Evolutionary conservation across 2,797 vertebrate genomes (phyloP).

Genomic region (Sebastes dallii): DNA sequence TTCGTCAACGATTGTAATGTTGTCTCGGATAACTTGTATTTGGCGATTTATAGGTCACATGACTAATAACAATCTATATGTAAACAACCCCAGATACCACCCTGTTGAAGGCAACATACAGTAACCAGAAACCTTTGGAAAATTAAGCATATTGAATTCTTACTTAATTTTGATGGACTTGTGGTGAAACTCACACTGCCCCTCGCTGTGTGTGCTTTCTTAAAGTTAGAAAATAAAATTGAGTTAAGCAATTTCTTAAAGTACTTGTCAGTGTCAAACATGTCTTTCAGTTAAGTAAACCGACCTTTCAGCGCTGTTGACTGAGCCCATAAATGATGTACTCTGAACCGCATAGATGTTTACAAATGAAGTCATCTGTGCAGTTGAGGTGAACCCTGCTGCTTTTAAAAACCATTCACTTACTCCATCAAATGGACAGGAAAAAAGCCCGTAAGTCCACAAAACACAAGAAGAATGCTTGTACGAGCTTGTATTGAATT

Average conservation of each 20-base stretch:
- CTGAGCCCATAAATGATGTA: conserved; percentile 43
- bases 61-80: neutral
- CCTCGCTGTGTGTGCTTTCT: neutral
- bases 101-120: neutral
- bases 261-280: conserved; percentile 33
- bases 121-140: neutral
- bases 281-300: conserved; percentile 39
- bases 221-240: conserved; percentile 3
- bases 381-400: conserved; percentile 7
- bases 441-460: conserved; percentile 25
- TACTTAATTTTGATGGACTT: neutral
- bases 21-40: neutral
- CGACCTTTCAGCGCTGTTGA: conserved; percentile 23
- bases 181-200: neutral
- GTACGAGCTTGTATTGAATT: conserved; percentile 37
- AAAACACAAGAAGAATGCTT: conserved; percentile 16
- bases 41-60: neutral
- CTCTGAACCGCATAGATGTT: conserved; percentile 32
- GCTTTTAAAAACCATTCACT: conserved; percentile 15
- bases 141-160: too few species aligned
- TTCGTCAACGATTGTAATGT: neutral
- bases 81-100: neutral
- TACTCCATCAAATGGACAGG: neutral
- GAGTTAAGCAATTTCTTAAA: conserved; percentile 22
- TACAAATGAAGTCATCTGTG: conserved; percentile 28